A percentile compares a stretch with the other conserved stretches of the same genome.
These are phyloP conservation scores for Dolichopus griseipennis DNA, from an alignment of 2,888 invertebrate genomes.

Conservation along the genomic window DNA sequence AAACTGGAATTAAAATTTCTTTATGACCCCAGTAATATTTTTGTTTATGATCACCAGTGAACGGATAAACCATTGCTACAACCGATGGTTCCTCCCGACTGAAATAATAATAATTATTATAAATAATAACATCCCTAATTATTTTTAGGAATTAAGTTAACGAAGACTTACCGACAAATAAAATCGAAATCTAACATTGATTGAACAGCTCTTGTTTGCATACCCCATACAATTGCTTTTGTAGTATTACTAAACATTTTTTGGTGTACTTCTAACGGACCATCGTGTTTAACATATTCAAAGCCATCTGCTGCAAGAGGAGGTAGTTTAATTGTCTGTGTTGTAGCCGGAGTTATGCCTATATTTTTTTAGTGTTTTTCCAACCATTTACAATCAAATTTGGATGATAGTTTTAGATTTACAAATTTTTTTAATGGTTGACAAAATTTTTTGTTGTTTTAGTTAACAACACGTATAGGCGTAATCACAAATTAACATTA, in stretches of 20 bases:
- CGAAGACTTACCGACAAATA: slow-evolving; percentile 39
- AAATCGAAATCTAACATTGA: slow-evolving; percentile 45
- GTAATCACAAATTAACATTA: not conserved
- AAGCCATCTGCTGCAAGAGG: slow-evolving; percentile 42
- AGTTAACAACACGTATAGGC: not conserved
- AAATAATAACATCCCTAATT: too few species aligned
- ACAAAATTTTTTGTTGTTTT: not conserved
- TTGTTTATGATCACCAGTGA: slow-evolving; percentile 97
- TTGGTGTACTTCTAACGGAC: slow-evolving; percentile 30
- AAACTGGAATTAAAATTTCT: slow-evolving; percentile 87
- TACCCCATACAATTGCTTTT: slow-evolving; percentile 96
- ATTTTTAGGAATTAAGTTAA: not conserved
- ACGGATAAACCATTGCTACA: slow-evolving; percentile 95
- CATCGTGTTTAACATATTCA: slow-evolving; percentile 27
- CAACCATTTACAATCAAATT: slow-evolving; percentile 17
- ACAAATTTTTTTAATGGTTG: not conserved
- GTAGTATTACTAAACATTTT: slow-evolving; percentile 75
- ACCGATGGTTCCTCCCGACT: slow-evolving; percentile 85
- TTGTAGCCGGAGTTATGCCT: slow-evolving; percentile 26
- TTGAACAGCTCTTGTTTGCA: slow-evolving; percentile 95
- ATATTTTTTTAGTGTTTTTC: not conserved
- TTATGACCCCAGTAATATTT: slow-evolving; percentile 99
- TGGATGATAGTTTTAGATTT: slow-evolving; percentile 17
- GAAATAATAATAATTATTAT: slow-evolving; percentile 56
- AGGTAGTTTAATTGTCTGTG: slow-evolving; percentile 44